Evolutionary conservation across 2,797 vertebrate species (phyloP).

Genomic region (Hylomyscus alleni): DNA sequence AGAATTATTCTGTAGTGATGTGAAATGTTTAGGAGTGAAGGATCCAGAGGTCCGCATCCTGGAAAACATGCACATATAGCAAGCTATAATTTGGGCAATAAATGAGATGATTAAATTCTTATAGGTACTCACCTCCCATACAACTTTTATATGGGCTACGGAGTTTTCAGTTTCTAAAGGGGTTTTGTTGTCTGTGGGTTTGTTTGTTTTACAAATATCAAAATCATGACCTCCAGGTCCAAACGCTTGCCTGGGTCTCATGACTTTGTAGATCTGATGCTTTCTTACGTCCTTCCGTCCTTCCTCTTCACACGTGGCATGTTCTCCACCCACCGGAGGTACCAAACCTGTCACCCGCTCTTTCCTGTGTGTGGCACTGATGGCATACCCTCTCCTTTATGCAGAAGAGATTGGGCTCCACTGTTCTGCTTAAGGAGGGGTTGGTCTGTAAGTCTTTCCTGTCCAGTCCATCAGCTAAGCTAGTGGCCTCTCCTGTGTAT

Average conservation of each 20-base stretch:
- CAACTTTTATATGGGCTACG: background rate
- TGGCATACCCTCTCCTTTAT: background rate
- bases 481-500: background rate
- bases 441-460: background rate
- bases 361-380: background rate
- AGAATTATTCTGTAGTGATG: background rate
- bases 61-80: background rate
- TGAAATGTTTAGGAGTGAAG: background rate
- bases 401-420: background rate
- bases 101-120: background rate
- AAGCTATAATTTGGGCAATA: background rate
- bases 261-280: background rate
- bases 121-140: conserved; percentile 7
- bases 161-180: background rate
- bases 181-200: background rate
- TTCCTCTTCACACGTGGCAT: background rate
- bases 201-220: background rate
- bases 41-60: background rate
- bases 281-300: background rate
- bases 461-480: background rate
- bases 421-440: background rate
- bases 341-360: background rate
- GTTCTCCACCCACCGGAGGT: background rate
- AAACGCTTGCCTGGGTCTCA: background rate
- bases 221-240: background rate